Base-by-base conservation (phyloP, 2,113 vertebrate genomes). In the Corvus hawaiiensis region DNA sequence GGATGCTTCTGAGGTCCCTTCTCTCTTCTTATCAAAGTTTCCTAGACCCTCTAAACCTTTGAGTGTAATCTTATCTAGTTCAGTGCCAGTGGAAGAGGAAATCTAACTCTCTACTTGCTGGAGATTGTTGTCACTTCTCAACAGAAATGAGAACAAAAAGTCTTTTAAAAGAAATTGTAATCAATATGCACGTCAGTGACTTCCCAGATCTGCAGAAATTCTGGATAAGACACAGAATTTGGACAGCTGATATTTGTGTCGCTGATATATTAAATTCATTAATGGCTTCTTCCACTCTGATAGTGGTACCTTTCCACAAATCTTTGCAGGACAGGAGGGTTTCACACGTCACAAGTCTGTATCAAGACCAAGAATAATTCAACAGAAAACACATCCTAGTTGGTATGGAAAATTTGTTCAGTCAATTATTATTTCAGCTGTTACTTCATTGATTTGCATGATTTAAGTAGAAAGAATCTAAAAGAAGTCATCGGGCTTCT, bases 391-490 rank as follows among this genome's bases (percentile, higher is more conserved):
- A 68, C 41, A 90, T 82, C 15, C 90, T 87, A 51, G 44, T 32
- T 88, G 16, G 16, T 68, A 66, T 63, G 39, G 77, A 63, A 71
- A 61, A 80, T 51, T 91, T 79, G 68, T 59, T 78, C 92, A 91
- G 64, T 83, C 63, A 35, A 52, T 76, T 49, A 55, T 79, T 91
- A 84, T 78, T 96, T 68, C 63, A 95, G 91, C 59, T 91, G 56
- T 48, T 94, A 20, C 83, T 96, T 95, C 61, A 94, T 44, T 94
- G 64, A 86, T 85, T 80, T 55, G 26, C 3, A 12, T 37, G 30
- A 49, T 81, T 93, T 92, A 93, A 87, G 86, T 89, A 96, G 66
- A 63, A 92, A 56, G 17, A 89, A 55, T 75, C 56, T 83, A 46
- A 81, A 85, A 80, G 28, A 94, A 56, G 49, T 54, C 74, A 49